Conservation (phyloP, 2,113 vertebrate genomes). For the Ptilorrhoa leucosticta region DNA sequence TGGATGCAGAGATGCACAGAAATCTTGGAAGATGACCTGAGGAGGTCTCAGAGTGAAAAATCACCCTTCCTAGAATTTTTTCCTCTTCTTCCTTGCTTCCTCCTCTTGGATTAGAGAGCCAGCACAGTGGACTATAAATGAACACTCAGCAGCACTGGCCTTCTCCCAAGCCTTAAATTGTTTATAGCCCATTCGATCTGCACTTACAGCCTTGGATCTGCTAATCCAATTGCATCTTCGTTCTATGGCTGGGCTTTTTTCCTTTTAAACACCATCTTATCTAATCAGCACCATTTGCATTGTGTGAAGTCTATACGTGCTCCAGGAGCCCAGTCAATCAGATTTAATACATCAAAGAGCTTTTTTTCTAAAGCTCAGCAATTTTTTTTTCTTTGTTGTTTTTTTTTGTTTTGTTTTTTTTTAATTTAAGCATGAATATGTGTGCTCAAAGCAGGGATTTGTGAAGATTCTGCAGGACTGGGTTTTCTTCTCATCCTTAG, state of each 20-base stretch:
- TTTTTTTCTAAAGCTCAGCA: background rate
- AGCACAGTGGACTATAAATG: background rate
- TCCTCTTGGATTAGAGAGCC: background rate
- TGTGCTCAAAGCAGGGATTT: background rate
- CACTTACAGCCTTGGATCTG: background rate
- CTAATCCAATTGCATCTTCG: conserved; percentile 22
- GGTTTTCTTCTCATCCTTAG: background rate
- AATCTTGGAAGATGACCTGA: background rate
- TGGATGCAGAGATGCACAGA: background rate
- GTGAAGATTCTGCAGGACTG: background rate
- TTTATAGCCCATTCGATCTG: conserved; percentile 16
- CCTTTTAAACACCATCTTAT: conserved; percentile 19
- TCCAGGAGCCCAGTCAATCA: background rate
- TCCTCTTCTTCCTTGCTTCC: background rate
- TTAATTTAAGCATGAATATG: background rate
- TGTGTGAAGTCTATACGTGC: background rate
- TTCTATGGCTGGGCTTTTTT: background rate
- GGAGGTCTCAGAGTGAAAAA: background rate
- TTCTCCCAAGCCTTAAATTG: conserved; percentile 40
- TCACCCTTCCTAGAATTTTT: background rate
- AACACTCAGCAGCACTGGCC: background rate
- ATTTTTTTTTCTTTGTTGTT: background rate
- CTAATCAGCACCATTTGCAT: conserved; percentile 31
- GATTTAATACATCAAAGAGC: background rate
- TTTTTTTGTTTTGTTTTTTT: too few relatives aligned